phyloP scores from a whole-genome alignment of 2,888 invertebrate species.

The Lottia scabra region DNA sequence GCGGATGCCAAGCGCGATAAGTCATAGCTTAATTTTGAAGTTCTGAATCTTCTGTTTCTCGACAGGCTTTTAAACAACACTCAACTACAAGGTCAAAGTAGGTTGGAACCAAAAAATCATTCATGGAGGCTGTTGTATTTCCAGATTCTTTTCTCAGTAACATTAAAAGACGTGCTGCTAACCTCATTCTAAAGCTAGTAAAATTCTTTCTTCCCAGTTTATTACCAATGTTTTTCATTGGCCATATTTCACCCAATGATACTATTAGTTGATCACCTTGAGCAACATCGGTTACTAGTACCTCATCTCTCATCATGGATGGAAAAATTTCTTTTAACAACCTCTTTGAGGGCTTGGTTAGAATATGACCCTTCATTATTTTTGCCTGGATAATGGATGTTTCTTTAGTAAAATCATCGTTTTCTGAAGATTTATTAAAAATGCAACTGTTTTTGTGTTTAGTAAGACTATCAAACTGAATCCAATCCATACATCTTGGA shows the following conservation, averaged over 20 bases:
- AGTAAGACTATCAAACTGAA: neutral
- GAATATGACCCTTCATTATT: neutral
- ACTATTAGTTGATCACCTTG: neutral
- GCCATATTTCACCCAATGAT: neutral
- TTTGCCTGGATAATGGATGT: neutral
- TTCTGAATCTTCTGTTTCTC: neutral
- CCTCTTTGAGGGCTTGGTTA: neutral
- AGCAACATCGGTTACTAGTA: neutral
- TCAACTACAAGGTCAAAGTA: neutral
- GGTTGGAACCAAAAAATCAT: neutral
- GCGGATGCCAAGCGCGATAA: no score
- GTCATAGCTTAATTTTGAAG: neutral
- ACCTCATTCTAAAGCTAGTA: neutral
- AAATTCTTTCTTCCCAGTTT: neutral
- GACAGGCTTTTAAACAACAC: neutral
- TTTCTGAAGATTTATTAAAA: neutral
- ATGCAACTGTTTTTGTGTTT: neutral
- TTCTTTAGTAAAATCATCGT: neutral
- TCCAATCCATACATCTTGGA: constrained; percentile 3
- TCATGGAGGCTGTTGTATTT: neutral
- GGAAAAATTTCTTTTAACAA: neutral
- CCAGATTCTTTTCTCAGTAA: neutral
- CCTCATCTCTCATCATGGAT: neutral
- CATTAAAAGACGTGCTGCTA: neutral
- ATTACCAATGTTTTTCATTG: constrained; percentile 4